Base-by-base conservation (phyloP, 2,797 vertebrate species). In the Spheniscus humboldti region DNA sequence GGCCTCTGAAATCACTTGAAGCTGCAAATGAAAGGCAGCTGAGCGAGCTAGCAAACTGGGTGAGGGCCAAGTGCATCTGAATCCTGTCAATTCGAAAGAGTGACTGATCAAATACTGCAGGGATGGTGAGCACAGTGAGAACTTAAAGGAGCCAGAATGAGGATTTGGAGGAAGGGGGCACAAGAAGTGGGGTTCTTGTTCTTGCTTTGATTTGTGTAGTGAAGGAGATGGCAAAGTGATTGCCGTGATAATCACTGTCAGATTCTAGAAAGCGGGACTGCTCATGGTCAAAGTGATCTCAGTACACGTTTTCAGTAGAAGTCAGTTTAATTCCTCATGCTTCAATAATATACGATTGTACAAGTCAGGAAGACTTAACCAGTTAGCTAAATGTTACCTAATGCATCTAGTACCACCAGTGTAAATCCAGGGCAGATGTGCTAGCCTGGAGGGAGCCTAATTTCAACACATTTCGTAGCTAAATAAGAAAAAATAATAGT, bases 1-100 rank as follows among this genome's bases (percentile, higher is more conserved):
- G 41, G 22, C 88, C 45, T 96, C 86, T 85, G 72, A 94, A 95
- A 71, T 85, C 28, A 62, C 41, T 97, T 93, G 81, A 92, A 94
- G 80, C 45, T 87, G 66, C 37, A 67, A 82, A 76, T 79, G 67
- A 85, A 95, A 89, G 77, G 84, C 86, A 87, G n/a, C 80, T 96
- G 90, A 88, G 67, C 1, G 15, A 69, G 47, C 37, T 74, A 59
- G 30, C 24, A 62, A 62, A 30, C 56, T 73, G 88, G 18, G 41
- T 86, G 41, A 69, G 74, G 41, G 84, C 90, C 90, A 67, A 86
- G 45, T 59, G 45, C 53, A 41, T 93, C 77, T 73, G 78, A 92
- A 73, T 80, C 63, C 41, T 82, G 60, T 86, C 3, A 7, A 22
- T 90, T 86, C 6, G 2, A 31, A 78, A 72, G 55, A 69, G 45